A percentile compares a stretch with the other conserved stretches of the same genome.
phyloP scores from a whole-genome alignment of 2,888 invertebrate genomes.

The Lucinisca nassula region DNA sequence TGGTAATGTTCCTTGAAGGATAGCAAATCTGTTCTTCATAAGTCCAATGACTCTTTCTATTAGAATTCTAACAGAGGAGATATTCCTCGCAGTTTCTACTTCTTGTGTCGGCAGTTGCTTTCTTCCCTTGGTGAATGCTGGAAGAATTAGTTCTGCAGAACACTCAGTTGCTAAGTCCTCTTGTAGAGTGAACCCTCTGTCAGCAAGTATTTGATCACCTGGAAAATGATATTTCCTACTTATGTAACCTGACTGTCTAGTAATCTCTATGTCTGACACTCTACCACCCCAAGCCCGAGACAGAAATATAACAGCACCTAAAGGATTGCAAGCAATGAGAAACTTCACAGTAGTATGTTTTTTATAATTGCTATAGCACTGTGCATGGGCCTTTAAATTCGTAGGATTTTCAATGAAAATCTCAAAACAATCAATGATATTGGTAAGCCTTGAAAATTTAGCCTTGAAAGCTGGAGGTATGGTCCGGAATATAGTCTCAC shows the following conservation, averaged over 20 bases:
- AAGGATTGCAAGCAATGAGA: slow-evolving; percentile 42
- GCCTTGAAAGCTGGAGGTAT: slow-evolving; percentile 30
- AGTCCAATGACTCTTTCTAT: slow-evolving; percentile 68
- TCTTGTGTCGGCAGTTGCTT: slow-evolving; percentile 63
- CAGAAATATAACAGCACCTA: slow-evolving; percentile 59
- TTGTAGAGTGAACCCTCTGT: slow-evolving; percentile 67
- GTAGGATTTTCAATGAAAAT: slow-evolving; percentile 51
- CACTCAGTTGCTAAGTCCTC: slow-evolving; percentile 64
- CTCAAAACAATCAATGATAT: slow-evolving; percentile 57
- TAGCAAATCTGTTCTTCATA: slow-evolving; percentile 64
- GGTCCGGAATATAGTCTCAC: slow-evolving; percentile 34
- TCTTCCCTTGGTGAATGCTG: slow-evolving; percentile 65
- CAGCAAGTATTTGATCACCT: slow-evolving; percentile 69
- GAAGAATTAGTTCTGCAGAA: slow-evolving; percentile 62
- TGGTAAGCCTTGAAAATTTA: slow-evolving; percentile 44
- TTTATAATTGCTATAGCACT: slow-evolving; percentile 55
- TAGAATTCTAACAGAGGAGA: slow-evolving; percentile 63
- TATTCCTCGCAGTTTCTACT: slow-evolving; percentile 60
- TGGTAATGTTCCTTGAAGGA: slow-evolving; percentile 60
- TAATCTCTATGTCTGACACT: slow-evolving; percentile 65
- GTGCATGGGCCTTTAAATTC: slow-evolving; percentile 36
- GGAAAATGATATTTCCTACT: slow-evolving; percentile 42
- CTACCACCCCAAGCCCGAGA: slow-evolving; percentile 68
- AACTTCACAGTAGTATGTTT: slow-evolving; percentile 55
- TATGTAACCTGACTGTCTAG: slow-evolving; percentile 58